These are phyloP conservation scores for Sitta europaea DNA, from an alignment of 2,113 vertebrate genomes.

Conservation along the genomic window DNA sequence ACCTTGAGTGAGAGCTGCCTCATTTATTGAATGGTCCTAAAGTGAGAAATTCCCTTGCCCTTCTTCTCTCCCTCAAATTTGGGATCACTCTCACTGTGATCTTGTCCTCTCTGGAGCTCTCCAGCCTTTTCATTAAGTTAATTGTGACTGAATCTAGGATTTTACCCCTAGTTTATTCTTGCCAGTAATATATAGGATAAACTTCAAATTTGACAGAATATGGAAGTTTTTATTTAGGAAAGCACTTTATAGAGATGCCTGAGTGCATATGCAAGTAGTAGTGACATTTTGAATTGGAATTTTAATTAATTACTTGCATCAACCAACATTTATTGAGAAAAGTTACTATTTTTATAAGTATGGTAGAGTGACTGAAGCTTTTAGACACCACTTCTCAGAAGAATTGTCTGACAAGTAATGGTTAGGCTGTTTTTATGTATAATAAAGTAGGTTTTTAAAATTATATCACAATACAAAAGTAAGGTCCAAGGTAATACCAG, in stretches of 20 bases:
- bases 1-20: background rate
- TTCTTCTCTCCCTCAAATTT: background rate
- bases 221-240: background rate
- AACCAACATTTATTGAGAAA: background rate
- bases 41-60: background rate
- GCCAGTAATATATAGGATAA: background rate
- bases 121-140: background rate
- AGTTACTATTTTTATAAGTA: background rate
- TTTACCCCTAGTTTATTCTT: background rate
- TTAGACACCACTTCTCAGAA: background rate
- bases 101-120: background rate
- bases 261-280: background rate
- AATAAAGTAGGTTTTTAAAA: background rate
- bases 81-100: background rate
- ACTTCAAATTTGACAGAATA: background rate
- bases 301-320: background rate
- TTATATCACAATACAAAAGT: background rate
- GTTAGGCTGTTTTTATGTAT: background rate
- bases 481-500: background rate
- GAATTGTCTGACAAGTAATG: background rate
- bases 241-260: background rate
- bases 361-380: background rate
- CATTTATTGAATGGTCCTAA: background rate
- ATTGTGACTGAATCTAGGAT: background rate
- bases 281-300: background rate